These are phyloP conservation scores for Channa maculata DNA, from an alignment of 2,113 vertebrate species.

Conservation along the genomic window DNA sequence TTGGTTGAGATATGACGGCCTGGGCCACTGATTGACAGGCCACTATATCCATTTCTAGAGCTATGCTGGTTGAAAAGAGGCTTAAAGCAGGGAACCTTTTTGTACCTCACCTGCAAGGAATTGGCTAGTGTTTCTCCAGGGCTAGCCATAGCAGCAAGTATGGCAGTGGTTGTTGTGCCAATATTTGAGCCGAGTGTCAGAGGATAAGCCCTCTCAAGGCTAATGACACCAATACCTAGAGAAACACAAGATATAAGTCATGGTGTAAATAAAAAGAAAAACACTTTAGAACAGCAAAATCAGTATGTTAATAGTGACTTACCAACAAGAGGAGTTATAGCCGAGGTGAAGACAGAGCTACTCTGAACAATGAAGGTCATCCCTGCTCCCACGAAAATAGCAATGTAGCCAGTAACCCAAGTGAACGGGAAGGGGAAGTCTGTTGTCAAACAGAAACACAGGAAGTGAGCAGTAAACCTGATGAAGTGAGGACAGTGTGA, in stretches of 20 bases:
- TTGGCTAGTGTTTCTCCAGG: constrained; percentile 87
- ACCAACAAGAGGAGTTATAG: constrained; percentile 97
- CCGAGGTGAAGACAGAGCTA: constrained; percentile 97
- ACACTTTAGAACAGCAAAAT: background rate
- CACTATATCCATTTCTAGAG: no score
- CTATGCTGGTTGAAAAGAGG: background rate
- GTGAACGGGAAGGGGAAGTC: constrained; percentile 95
- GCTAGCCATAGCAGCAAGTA: constrained; percentile 94
- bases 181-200: constrained; percentile 96
- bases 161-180: constrained; percentile 97
- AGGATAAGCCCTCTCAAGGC: constrained; percentile 93
- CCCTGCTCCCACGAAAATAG: constrained; percentile 92
- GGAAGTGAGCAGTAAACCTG: constrained; percentile 9
- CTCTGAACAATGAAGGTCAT: constrained; percentile 98
- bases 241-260: background rate
- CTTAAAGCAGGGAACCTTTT: background rate
- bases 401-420: constrained; percentile 95
- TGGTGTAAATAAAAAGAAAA: background rate
- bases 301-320: constrained; percentile 45
- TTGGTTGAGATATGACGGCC: background rate
- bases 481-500: background rate
- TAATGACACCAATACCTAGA: constrained; percentile 94
- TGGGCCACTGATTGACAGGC: background rate
- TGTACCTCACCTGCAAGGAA: constrained; percentile 89
- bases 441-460: constrained; percentile 61